A percentile compares a stretch with the other conserved stretches of the same genome.
These are phyloP conservation scores for Brachyhypopomus gauderio DNA, from an alignment of 2,113 vertebrate species.

Conservation along the genomic window DNA sequence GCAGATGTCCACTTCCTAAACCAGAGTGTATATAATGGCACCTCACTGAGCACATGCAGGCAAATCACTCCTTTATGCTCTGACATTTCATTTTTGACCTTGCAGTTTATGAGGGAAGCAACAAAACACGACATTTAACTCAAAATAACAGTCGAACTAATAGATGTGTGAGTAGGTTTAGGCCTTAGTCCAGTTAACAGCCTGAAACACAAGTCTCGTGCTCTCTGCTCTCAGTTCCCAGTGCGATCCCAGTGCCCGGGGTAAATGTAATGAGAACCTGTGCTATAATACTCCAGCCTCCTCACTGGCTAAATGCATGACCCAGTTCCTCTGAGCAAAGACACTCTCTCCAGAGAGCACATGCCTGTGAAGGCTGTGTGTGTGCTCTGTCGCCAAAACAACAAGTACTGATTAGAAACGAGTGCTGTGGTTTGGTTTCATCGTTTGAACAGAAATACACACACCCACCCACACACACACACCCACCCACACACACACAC, in stretches of 20 bases:
- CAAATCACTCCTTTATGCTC: not conserved
- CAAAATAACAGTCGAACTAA: not conserved
- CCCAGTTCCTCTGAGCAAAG: not conserved
- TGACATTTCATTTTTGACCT: not conserved
- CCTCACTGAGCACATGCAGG: not conserved
- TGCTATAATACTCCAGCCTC: slow-evolving; percentile 3
- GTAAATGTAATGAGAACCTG: slow-evolving; percentile 22
- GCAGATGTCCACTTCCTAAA: not conserved
- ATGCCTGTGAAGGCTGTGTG: not conserved
- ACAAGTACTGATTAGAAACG: not conserved
- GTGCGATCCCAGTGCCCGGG: not conserved
- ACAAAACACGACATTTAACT: not conserved
- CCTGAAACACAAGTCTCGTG: slow-evolving; percentile 28
- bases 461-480: no score
- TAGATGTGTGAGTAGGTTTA: not conserved
- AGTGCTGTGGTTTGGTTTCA: no score
- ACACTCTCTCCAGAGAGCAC: not conserved
- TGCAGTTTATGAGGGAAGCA: not conserved
- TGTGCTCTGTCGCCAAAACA: not conserved
- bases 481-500: no score
- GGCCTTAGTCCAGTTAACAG: not conserved
- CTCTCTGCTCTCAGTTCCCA: not conserved
- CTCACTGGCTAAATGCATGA: not conserved
- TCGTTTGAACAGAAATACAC: no score
- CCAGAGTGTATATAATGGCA: not conserved